These are phyloP conservation scores for Nephrocerus scutellatus DNA, from an alignment of 2,888 invertebrate genomes.

Conservation along the genomic window DNA sequence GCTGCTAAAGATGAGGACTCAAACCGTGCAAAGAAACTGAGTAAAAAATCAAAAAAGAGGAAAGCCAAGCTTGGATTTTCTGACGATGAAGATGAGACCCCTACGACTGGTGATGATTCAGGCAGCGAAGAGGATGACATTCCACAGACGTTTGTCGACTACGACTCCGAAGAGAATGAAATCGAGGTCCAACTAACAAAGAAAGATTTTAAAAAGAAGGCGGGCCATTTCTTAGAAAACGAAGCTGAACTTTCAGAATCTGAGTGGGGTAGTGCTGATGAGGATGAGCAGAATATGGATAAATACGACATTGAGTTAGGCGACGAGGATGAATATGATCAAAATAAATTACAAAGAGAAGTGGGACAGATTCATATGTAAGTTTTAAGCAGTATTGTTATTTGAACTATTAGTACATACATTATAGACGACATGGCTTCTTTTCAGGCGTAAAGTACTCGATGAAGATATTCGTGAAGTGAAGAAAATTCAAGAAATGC, in stretches of 20 bases:
- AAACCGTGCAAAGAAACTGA: constrained; percentile 39
- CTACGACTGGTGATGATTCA: constrained; percentile 14
- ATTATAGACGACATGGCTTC: not conserved
- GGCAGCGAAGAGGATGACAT: constrained; percentile 35
- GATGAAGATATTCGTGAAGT: constrained; percentile 86
- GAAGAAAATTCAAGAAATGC: constrained; percentile 72
- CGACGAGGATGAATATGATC: constrained; percentile 75
- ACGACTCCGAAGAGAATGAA: constrained; percentile 84
- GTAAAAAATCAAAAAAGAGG: constrained; percentile 34
- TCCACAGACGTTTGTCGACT: constrained; percentile 54
- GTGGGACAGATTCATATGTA: constrained; percentile 81
- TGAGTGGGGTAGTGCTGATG: constrained; percentile 83
- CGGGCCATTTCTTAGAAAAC: constrained; percentile 72
- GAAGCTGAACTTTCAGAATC: constrained; percentile 91
- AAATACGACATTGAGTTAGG: constrained; percentile 76
- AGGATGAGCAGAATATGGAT: constrained; percentile 75
- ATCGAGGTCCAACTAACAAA: constrained; percentile 45
- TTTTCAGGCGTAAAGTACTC: constrained; percentile 62
- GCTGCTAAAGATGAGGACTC: constrained; percentile 9
- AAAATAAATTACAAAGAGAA: constrained; percentile 68
- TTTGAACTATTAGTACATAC: constrained; percentile 1
- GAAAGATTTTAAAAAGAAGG: constrained; percentile 45
- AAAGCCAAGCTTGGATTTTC: constrained; percentile 44
- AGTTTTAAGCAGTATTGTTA: constrained; percentile 36
- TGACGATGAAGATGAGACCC: constrained; percentile 37